Evolutionary conservation across 2,888 invertebrate genomes (phyloP).

Genomic region (Drosophila greeni): DNA sequence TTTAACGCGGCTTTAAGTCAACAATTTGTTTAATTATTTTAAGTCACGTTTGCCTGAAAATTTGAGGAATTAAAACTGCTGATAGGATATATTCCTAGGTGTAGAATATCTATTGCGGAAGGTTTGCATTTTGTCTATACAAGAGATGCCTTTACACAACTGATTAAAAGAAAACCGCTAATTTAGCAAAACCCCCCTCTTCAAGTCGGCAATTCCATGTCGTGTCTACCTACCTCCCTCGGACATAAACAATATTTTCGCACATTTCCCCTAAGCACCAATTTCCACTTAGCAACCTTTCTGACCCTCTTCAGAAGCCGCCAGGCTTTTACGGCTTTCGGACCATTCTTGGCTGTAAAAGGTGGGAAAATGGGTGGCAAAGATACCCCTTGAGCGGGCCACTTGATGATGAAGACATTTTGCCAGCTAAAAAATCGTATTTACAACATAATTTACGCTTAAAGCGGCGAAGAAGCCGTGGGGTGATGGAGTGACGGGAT

Average conservation of each 20-base stretch:
- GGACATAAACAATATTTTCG: constrained; percentile 35
- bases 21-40: constrained; percentile 1
- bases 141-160: background rate
- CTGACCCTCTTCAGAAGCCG: constrained; percentile 29
- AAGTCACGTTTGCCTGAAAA: no score
- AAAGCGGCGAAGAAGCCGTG: constrained; percentile 20
- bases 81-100: background rate
- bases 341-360: constrained; percentile 38
- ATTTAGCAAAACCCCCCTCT: background rate
- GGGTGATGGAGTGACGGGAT: background rate
- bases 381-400: constrained; percentile 39
- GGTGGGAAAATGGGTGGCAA: constrained; percentile 7
- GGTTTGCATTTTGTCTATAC: background rate
- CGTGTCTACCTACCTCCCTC: background rate
- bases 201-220: background rate
- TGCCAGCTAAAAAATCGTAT: constrained; percentile 64
- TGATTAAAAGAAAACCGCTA: constrained; percentile 1
- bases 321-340: constrained; percentile 41
- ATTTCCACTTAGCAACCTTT: constrained; percentile 68
- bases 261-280: constrained; percentile 50
- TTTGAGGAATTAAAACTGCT: background rate
- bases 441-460: constrained; percentile 72
- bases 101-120: background rate
- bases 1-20: background rate
- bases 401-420: constrained; percentile 72